These are phyloP conservation scores for Gnathonemus longibarbis DNA, from an alignment of 2,113 vertebrate species.

Conservation along the genomic window DNA sequence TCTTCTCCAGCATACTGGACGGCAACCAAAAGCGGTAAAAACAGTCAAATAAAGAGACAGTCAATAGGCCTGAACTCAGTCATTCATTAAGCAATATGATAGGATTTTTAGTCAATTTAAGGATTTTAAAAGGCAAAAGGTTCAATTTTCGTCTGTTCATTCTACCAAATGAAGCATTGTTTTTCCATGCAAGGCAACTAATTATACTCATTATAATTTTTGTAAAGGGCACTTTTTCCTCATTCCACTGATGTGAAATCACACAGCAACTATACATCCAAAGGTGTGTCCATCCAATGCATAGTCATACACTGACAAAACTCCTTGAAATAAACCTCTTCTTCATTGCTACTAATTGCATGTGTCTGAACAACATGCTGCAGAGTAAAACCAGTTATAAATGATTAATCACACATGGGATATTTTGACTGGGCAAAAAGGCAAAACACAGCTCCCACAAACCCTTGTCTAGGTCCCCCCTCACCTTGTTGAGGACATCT, in stretches of 20 bases:
- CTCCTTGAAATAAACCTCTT: neutral
- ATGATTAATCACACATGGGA: neutral
- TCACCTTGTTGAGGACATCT: slow-evolving; percentile 90
- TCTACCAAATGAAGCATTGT: neutral
- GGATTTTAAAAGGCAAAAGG: neutral
- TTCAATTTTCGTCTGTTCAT: neutral
- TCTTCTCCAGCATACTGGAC: neutral
- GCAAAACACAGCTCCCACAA: neutral
- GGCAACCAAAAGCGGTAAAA: neutral
- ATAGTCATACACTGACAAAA: neutral
- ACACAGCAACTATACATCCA: neutral
- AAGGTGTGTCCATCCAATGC: neutral
- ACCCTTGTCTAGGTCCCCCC: neutral
- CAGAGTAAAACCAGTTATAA: neutral
- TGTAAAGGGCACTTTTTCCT: neutral
- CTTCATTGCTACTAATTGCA: neutral
- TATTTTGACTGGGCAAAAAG: neutral
- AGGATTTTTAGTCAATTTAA: neutral
- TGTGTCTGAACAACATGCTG: neutral
- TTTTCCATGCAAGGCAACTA: neutral
- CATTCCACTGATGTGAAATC: neutral
- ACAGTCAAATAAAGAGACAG: neutral
- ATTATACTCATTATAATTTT: neutral
- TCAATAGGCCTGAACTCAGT: neutral
- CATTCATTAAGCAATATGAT: neutral